These are phyloP conservation scores for Mastacembelus armatus DNA, from an alignment of 2,797 vertebrate species.

Conservation along the genomic window DNA sequence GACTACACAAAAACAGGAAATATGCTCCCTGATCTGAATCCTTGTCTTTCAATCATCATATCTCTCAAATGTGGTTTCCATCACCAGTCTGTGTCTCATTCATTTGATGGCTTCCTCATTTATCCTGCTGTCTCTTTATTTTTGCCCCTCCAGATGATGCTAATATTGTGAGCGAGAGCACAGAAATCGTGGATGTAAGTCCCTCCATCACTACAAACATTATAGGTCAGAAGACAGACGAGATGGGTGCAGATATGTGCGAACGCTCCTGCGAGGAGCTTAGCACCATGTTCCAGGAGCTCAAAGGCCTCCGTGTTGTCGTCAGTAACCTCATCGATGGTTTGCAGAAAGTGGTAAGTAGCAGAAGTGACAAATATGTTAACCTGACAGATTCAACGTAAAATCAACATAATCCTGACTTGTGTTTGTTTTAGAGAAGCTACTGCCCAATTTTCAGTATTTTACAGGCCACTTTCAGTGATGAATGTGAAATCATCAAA, in stretches of 20 bases:
- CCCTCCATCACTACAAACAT: conserved; percentile 87
- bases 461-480: conserved; percentile 25
- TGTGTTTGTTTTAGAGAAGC: conserved; percentile 42
- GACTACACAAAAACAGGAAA: conserved; percentile 63
- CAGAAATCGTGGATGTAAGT: conserved; percentile 89
- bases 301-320: conserved; percentile 90
- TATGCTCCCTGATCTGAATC: conserved; percentile 26
- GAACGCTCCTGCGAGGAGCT: conserved; percentile 96
- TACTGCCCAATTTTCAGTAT: conserved; percentile 10
- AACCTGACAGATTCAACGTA: background rate
- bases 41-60: conserved; percentile 41
- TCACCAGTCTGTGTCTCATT: conserved; percentile 28
- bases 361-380: conserved; percentile 13
- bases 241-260: conserved; percentile 86
- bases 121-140: conserved; percentile 8
- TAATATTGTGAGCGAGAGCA: conserved; percentile 89
- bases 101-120: conserved; percentile 17
- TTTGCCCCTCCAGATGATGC: conserved; percentile 82
- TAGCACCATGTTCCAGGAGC: conserved; percentile 92
- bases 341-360: conserved; percentile 93
- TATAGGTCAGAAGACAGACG: conserved; percentile 84
- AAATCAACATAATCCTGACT: conserved; percentile 32
- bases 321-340: conserved; percentile 93
- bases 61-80: conserved; percentile 54
- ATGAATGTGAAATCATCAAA: conserved; percentile 31